Evolutionary conservation across 2,797 vertebrate species (phyloP).

Genomic region (Gadopsis bispinosus): DNA sequence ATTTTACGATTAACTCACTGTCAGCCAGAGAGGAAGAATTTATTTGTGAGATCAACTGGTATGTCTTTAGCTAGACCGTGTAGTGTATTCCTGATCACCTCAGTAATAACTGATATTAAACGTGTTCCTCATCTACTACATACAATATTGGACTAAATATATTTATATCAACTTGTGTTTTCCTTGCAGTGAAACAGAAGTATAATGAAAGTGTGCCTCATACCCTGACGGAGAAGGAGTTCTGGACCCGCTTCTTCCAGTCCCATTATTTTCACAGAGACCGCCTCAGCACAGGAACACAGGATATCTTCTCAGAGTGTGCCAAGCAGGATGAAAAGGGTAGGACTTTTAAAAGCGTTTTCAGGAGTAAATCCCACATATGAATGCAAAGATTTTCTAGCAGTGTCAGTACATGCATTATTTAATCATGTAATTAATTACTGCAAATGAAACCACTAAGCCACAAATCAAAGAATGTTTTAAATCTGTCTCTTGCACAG

Average conservation of each 20-base stretch:
- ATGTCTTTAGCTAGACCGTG: not conserved
- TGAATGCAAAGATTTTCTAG: not conserved
- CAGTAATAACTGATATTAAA: not conserved
- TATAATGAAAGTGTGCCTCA: slow-evolving; percentile 98
- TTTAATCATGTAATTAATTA: slow-evolving; percentile 5
- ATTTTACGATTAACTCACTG: not conserved
- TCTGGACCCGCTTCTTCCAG: slow-evolving; percentile 99
- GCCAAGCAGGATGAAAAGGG: slow-evolving; percentile 98
- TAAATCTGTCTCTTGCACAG: slow-evolving; percentile 76
- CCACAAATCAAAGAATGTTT: not conserved
- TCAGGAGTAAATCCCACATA: not conserved
- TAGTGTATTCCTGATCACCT: not conserved
- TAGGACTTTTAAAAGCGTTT: slow-evolving; percentile 60
- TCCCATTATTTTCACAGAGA: slow-evolving; percentile 99
- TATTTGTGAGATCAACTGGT: not conserved
- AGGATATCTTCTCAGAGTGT: slow-evolving; percentile 98
- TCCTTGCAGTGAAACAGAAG: slow-evolving; percentile 94
- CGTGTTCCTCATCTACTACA: not conserved
- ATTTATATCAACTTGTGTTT: slow-evolving; percentile 26
- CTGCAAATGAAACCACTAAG: not conserved
- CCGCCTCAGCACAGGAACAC: slow-evolving; percentile 93
- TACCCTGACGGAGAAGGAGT: slow-evolving; percentile 96
- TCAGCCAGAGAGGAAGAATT: not conserved
- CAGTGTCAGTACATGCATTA: not conserved
- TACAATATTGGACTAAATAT: not conserved